These are phyloP conservation scores for Drosophila glabriapex DNA, from an alignment of 2,888 invertebrate species.

Conservation along the genomic window DNA sequence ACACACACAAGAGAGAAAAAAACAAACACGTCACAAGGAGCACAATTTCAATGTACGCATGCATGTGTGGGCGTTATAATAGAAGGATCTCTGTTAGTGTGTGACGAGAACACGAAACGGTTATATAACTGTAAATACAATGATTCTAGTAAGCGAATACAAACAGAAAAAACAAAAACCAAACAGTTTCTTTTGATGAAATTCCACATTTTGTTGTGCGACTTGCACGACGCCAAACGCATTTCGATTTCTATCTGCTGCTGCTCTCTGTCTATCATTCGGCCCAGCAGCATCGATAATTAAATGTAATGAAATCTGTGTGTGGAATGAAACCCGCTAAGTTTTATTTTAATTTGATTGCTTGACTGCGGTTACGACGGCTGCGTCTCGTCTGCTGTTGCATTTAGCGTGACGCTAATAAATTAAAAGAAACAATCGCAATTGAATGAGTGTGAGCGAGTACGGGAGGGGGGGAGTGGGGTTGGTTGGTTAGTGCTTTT, in stretches of 20 bases:
- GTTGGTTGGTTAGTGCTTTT: constrained; percentile 4
- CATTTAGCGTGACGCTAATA: constrained; percentile 74
- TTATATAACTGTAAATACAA: constrained; percentile 51
- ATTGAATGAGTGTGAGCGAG: constrained; percentile 1
- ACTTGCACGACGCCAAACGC: constrained; percentile 34
- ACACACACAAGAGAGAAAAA: constrained; percentile 29
- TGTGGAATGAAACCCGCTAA: constrained; percentile 72
- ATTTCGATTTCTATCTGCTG: constrained; percentile 3
- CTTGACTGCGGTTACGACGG: constrained; percentile 27
- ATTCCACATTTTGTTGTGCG: constrained; percentile 36
- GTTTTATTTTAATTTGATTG: constrained; percentile 75
- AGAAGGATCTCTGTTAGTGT: constrained; percentile 39
- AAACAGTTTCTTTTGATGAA: constrained; percentile 44
- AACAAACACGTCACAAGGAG: not conserved
- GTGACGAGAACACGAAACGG: constrained; percentile 15
- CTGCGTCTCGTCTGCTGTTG: constrained; percentile 56
- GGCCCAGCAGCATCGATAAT: constrained; percentile 44
- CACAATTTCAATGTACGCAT: not conserved
- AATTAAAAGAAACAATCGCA: constrained; percentile 58
- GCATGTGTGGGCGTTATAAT: constrained; percentile 18
- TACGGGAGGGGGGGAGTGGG: not conserved
- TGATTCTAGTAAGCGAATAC: constrained; percentile 29
- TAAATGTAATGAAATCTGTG: constrained; percentile 70
- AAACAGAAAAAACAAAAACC: not conserved
- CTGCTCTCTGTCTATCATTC: not conserved